Evolutionary conservation across 2,797 vertebrate species (phyloP).

Genomic region (Anguilla megastoma): DNA sequence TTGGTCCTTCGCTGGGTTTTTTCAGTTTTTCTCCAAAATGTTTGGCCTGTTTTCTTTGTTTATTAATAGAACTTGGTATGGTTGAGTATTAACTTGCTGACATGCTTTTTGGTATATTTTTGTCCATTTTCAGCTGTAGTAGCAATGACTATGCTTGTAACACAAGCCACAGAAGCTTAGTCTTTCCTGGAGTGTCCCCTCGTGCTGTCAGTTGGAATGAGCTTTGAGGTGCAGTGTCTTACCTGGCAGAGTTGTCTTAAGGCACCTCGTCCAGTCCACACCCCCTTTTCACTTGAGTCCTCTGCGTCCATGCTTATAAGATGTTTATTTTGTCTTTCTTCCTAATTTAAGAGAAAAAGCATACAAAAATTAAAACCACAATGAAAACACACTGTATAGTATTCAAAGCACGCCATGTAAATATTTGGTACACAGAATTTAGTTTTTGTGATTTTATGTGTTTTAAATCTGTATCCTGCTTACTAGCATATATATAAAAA

Average conservation of each 20-base stretch:
- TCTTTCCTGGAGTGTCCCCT: conserved; percentile 65
- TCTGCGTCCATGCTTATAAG: conserved; percentile 34
- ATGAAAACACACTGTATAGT: conserved; percentile 76
- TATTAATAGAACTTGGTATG: conserved; percentile 53
- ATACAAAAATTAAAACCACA: conserved; percentile 70
- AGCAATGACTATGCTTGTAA: conserved; percentile 46
- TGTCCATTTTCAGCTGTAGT: conserved; percentile 55
- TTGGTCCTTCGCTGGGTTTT: background rate
- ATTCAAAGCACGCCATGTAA: conserved; percentile 74
- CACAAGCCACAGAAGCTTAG: conserved; percentile 62
- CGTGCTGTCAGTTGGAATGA: conserved; percentile 55
- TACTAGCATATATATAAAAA: conserved; percentile 67
- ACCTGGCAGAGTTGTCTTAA: conserved; percentile 62
- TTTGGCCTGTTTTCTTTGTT: conserved; percentile 23
- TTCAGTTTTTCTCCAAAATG: conserved; percentile 19
- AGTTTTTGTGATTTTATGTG: conserved; percentile 64
- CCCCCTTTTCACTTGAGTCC: conserved; percentile 54
- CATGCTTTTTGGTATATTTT: conserved; percentile 51
- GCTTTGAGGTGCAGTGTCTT: conserved; percentile 50
- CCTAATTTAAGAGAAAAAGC: conserved; percentile 64
- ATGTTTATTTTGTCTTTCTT: conserved; percentile 47
- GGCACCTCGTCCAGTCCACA: conserved; percentile 61
- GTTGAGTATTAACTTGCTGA: conserved; percentile 59
- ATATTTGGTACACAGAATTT: conserved; percentile 67
- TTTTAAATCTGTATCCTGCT: conserved; percentile 74